Percentiles rank a stretch among this genome's conserved stretches.
Evolutionary conservation across 2,113 vertebrate species (phyloP).

Genomic region (Chitala chitala): DNA sequence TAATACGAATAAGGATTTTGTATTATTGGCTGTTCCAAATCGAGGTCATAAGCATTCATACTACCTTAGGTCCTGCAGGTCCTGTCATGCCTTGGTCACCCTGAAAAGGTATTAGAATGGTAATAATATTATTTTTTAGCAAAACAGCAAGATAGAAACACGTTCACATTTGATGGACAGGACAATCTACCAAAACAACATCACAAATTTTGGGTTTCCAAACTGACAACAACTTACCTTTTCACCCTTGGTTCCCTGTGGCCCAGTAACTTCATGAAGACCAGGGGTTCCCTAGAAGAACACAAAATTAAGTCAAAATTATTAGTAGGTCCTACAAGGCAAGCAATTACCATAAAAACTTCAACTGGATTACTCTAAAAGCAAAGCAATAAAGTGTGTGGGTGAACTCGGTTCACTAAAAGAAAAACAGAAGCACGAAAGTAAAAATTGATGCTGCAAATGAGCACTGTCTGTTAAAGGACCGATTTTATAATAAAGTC

Average conservation of each 20-base stretch:
- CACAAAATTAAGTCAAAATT: neutral
- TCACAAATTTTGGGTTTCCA: too few relatives aligned
- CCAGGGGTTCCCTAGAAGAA: conserved; percentile 73
- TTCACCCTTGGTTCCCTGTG: conserved; percentile 70
- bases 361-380: neutral
- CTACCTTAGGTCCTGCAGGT: conserved; percentile 76
- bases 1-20: neutral
- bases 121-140: neutral
- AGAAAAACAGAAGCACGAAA: neutral
- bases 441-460: neutral
- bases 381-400: neutral
- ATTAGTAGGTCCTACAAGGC: neutral
- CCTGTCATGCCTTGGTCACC: conserved; percentile 73
- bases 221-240: too few relatives aligned
- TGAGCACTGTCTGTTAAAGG: neutral
- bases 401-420: neutral
- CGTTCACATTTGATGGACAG: neutral
- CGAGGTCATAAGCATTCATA: conserved; percentile 8
- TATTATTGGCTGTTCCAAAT: neutral
- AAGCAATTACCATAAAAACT: neutral
- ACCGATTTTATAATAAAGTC: neutral
- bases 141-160: neutral
- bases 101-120: conserved; percentile 57
- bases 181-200: too few relatives aligned
- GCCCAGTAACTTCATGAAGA: conserved; percentile 62